phyloP scores from a whole-genome alignment of 1,140 invertebrate species.

The Pachyrhynchus sulphureomaculatus region DNA sequence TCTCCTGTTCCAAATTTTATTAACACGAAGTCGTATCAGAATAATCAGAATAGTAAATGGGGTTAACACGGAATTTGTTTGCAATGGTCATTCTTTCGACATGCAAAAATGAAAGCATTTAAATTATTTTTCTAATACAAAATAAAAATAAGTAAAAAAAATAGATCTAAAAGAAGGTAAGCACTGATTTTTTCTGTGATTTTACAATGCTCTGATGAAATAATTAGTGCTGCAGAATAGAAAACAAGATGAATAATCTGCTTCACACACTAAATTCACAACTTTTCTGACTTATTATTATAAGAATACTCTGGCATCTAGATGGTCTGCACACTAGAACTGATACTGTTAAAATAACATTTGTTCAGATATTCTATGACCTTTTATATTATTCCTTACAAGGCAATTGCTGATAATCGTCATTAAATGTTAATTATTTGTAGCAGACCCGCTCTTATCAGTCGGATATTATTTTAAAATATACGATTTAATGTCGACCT shows the following conservation, averaged over 20 bases:
- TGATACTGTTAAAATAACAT: background rate
- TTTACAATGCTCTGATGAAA: too few relatives aligned
- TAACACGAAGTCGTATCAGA: constrained; percentile 55
- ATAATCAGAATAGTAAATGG: constrained; percentile 65
- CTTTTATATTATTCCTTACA: constrained; percentile 16
- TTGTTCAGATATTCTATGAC: constrained; percentile 3
- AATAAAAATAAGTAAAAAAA: too few relatives aligned
- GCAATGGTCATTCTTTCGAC: constrained; percentile 58
- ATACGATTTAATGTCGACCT: constrained; percentile 8
- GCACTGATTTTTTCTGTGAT: too few relatives aligned
- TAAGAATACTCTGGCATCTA: too few relatives aligned
- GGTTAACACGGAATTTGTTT: constrained; percentile 59
- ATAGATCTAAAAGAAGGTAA: too few relatives aligned
- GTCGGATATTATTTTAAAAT: constrained; percentile 15
- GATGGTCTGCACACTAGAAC: constrained; percentile 1
- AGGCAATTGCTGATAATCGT: constrained; percentile 14
- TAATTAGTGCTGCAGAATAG: too few relatives aligned
- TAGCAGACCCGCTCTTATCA: constrained; percentile 26
- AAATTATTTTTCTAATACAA: background rate
- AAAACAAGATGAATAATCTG: too few relatives aligned
- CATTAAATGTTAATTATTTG: constrained; percentile 12
- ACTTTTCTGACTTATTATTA: too few relatives aligned
- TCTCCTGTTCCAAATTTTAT: constrained; percentile 16
- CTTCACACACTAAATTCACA: too few relatives aligned
- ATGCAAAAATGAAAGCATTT: constrained; percentile 32